Evolutionary conservation across 2,888 invertebrate species (phyloP).

Genomic region (Heliconius sara): DNA sequence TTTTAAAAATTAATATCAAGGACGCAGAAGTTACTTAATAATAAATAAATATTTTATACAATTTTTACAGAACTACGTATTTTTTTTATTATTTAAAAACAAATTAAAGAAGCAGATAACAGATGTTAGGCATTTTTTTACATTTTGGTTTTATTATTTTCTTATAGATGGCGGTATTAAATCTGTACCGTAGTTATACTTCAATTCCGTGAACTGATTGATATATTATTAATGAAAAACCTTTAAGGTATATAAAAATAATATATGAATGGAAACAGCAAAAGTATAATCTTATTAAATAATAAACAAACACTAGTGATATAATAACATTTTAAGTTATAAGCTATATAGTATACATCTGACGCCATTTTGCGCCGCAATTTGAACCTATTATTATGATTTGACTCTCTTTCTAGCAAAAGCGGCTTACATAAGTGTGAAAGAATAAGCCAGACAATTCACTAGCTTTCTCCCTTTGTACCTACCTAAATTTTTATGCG

Average conservation of each 20-base stretch:
- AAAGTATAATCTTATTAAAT: background rate
- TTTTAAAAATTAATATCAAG: background rate
- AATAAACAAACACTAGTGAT: conserved; percentile 1
- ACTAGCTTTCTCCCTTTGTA: conserved; percentile 72
- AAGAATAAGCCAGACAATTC: conserved; percentile 66
- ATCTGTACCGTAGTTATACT: background rate
- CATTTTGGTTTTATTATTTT: background rate
- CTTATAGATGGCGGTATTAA: conserved; percentile 2
- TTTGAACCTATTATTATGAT: conserved; percentile 60
- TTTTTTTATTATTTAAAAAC: background rate
- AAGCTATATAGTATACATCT: conserved; percentile 45
- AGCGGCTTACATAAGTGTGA: conserved; percentile 55
- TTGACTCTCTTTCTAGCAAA: conserved; percentile 64
- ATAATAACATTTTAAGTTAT: conserved; percentile 5
- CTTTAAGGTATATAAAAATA: background rate
- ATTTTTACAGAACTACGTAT: too few species aligned
- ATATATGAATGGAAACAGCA: background rate
- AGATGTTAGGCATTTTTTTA: background rate
- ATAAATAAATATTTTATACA: too few species aligned
- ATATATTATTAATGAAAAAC: background rate
- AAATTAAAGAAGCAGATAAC: background rate
- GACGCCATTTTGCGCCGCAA: conserved; percentile 80
- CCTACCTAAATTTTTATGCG: conserved; percentile 68
- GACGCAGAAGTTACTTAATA: too few species aligned
- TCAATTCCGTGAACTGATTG: background rate